A percentile compares a stretch with the other conserved stretches of the same genome.
Conservation (phyloP, 1,140 invertebrate species). For the Mercenaria mercenaria region DNA sequence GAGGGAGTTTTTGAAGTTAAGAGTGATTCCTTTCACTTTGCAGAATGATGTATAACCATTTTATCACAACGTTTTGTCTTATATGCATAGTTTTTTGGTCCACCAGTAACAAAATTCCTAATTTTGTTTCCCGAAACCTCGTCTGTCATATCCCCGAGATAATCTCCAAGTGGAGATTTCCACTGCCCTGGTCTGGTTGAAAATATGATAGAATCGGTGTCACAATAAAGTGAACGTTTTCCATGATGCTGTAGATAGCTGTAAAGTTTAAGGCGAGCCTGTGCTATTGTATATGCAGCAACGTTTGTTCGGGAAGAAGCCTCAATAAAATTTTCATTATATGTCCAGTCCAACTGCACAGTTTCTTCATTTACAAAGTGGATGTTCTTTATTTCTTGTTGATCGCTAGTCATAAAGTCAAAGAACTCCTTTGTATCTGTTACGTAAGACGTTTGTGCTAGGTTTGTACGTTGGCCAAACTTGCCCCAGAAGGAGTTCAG, state of each 20-base stretch:
- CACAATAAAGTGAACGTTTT: constrained; percentile 81
- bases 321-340: not conserved
- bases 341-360: constrained; percentile 6
- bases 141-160: not conserved
- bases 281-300: constrained; percentile 83
- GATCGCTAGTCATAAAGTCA: constrained; percentile 71
- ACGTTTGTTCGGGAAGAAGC: constrained; percentile 74
- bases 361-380: constrained; percentile 11
- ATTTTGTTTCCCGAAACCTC: constrained; percentile 36
- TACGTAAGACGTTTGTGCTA: not conserved
- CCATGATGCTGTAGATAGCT: constrained; percentile 79
- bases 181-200: constrained; percentile 47
- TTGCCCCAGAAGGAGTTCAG: constrained; percentile 66
- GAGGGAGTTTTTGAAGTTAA: constrained; percentile 24
- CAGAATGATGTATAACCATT: not conserved
- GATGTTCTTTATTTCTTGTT: constrained; percentile 11
- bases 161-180: not conserved
- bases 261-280: constrained; percentile 84
- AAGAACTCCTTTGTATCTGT: constrained; percentile 68
- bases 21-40: constrained; percentile 45
- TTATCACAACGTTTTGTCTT: not conserved
- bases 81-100: constrained; percentile 62
- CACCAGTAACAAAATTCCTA: constrained; percentile 37
- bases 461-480: constrained; percentile 31
- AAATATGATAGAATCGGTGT: constrained; percentile 84